Evolutionary conservation across 2,113 vertebrate species (phyloP).

Genomic region (Panurus biarmicus): DNA sequence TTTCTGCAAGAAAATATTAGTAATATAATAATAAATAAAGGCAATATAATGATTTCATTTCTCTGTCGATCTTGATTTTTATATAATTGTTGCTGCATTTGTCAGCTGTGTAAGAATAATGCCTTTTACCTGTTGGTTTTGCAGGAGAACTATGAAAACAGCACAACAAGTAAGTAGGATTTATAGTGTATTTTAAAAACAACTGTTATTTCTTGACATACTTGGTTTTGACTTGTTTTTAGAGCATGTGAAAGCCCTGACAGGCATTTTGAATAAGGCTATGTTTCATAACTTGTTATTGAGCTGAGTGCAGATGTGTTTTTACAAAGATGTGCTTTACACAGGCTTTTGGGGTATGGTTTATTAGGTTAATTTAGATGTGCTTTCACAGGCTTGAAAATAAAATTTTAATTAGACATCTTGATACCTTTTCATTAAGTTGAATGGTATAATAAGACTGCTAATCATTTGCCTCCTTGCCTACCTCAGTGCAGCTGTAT

Average conservation of each 20-base stretch:
- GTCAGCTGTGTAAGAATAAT: not conserved
- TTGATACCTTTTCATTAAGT: not conserved
- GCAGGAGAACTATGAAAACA: conserved; percentile 29
- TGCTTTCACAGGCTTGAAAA: not conserved
- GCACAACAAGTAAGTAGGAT: conserved; percentile 49
- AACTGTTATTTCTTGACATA: not conserved
- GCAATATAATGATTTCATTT: not conserved
- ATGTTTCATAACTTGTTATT: not conserved
- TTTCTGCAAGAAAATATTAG: not conserved
- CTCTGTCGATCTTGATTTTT: not conserved
- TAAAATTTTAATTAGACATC: not conserved
- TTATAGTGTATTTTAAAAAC: not conserved
- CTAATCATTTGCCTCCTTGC: not conserved
- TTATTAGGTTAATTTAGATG: not conserved
- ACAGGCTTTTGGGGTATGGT: not conserved
- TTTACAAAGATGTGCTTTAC: not conserved
- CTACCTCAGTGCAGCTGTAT: not conserved
- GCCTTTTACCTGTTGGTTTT: conserved; percentile 27
- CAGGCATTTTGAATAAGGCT: not conserved
- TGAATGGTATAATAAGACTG: not conserved
- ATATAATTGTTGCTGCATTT: not conserved
- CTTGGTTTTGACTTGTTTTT: not conserved
- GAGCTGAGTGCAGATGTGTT: not conserved
- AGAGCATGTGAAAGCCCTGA: not conserved
- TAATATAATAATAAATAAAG: not conserved